Evolutionary conservation across 2,797 vertebrate genomes (phyloP).

Genomic region (Spinus pinus): DNA sequence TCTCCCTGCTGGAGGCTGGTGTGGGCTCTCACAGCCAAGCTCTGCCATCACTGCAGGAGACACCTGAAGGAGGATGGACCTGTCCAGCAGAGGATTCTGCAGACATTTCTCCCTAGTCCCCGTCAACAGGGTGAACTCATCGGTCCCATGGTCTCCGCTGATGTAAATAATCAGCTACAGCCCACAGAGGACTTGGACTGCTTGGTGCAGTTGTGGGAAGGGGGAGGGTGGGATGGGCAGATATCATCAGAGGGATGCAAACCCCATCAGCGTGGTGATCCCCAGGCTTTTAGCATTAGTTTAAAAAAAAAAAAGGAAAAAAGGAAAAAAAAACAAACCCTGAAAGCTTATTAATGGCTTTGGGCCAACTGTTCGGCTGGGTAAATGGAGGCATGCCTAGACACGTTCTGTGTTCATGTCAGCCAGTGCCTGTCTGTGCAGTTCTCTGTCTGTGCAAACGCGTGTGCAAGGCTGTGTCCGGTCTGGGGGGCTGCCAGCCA

Average conservation of each 20-base stretch:
- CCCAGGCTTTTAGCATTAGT: background rate
- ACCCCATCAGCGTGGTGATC: background rate
- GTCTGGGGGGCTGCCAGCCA: background rate
- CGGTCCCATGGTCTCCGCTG: background rate
- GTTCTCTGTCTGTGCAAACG: background rate
- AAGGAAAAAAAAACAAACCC: background rate
- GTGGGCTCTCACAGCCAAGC: accelerated
- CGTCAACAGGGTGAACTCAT: background rate
- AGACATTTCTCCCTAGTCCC: slow-evolving; percentile 1
- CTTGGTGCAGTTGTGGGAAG: background rate
- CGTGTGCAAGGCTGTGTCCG: background rate
- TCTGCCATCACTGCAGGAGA: accelerated
- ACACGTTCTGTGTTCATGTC: background rate
- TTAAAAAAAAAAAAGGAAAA: accelerated
- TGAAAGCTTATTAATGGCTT: background rate
- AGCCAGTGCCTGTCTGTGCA: background rate
- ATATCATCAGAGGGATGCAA: background rate
- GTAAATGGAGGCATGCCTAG: background rate
- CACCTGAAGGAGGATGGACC: background rate
- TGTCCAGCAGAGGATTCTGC: background rate
- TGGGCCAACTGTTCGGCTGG: background rate
- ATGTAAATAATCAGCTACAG: slow-evolving; percentile 19
- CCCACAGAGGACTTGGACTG: background rate
- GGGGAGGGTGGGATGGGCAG: background rate
- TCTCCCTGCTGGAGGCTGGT: background rate